Evolutionary conservation across 2,888 invertebrate species (phyloP).

Genomic region (Trachelus iudaicus): DNA sequence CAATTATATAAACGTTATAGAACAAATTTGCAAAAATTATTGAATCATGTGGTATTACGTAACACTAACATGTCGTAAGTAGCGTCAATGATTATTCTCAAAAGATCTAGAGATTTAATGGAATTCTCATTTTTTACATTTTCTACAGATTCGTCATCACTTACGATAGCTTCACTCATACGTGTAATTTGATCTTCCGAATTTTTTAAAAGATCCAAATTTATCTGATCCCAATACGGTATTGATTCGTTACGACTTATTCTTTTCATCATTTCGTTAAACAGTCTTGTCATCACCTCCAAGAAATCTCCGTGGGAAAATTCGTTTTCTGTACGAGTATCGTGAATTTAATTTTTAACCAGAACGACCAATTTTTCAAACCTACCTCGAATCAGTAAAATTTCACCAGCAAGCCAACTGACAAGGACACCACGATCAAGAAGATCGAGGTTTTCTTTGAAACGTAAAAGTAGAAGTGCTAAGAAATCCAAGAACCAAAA

Average conservation of each 20-base stretch:
- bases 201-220: not conserved
- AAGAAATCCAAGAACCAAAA: slow-evolving; percentile 70
- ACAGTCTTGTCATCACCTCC: slow-evolving; percentile 35
- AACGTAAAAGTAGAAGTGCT: slow-evolving; percentile 47
- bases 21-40: not conserved
- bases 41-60: not conserved
- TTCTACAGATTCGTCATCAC: not conserved
- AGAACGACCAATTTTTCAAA: not conserved
- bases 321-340: slow-evolving; percentile 30
- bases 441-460: slow-evolving; percentile 31
- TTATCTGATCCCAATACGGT: slow-evolving; percentile 38
- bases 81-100: slow-evolving; percentile 40
- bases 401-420: slow-evolving; percentile 52
- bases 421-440: slow-evolving; percentile 36
- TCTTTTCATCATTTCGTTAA: slow-evolving; percentile 24
- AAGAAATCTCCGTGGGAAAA: slow-evolving; percentile 43
- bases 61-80: slow-evolving; percentile 44
- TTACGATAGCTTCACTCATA: not conserved
- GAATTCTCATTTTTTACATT: not conserved
- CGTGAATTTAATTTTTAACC: not conserved
- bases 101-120: slow-evolving; percentile 6
- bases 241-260: slow-evolving; percentile 33
- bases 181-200: not conserved
- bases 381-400: slow-evolving; percentile 43
- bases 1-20: not conserved